Evolutionary conservation across 2,797 vertebrate genomes (phyloP).

Genomic region (Xenentodon cancila): DNA sequence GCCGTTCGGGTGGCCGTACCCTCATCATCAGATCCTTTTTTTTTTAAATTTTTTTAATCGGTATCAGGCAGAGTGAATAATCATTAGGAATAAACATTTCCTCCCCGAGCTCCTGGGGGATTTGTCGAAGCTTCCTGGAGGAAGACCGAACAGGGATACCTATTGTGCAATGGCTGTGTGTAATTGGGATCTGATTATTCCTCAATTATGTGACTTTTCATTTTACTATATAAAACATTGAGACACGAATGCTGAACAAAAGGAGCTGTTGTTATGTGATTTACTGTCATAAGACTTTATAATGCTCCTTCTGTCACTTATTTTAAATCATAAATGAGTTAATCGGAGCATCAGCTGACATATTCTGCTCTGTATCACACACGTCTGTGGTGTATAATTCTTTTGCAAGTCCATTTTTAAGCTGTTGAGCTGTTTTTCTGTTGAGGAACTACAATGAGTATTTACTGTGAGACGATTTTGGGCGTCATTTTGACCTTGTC

Average conservation of each 20-base stretch:
- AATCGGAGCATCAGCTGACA: constrained; percentile 22
- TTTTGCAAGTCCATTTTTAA: not conserved
- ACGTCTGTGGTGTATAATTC: not conserved
- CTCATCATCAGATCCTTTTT: constrained; percentile 42
- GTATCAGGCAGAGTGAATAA: constrained; percentile 14
- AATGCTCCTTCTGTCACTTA: not conserved
- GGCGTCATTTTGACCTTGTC: constrained; percentile 24
- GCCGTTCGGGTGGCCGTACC: constrained; percentile 13
- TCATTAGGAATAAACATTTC: constrained; percentile 54
- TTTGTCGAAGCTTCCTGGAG: constrained; percentile 61
- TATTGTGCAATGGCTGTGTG: constrained; percentile 22
- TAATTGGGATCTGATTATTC: constrained; percentile 44
- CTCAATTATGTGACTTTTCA: constrained; percentile 42
- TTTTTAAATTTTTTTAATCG: no score
- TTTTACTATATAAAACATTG: constrained; percentile 25
- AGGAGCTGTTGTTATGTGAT: constrained; percentile 12
- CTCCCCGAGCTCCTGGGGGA: constrained; percentile 38
- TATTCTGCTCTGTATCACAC: constrained; percentile 11
- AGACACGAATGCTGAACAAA: constrained; percentile 28
- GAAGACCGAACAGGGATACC: constrained; percentile 34
- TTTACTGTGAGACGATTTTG: constrained; percentile 18
- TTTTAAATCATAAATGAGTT: not conserved
- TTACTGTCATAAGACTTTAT: constrained; percentile 10
- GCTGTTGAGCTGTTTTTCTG: not conserved
- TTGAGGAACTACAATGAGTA: constrained; percentile 7